These are phyloP conservation scores for Lithophane socia DNA, from an alignment of 2,888 invertebrate species.

Conservation along the genomic window DNA sequence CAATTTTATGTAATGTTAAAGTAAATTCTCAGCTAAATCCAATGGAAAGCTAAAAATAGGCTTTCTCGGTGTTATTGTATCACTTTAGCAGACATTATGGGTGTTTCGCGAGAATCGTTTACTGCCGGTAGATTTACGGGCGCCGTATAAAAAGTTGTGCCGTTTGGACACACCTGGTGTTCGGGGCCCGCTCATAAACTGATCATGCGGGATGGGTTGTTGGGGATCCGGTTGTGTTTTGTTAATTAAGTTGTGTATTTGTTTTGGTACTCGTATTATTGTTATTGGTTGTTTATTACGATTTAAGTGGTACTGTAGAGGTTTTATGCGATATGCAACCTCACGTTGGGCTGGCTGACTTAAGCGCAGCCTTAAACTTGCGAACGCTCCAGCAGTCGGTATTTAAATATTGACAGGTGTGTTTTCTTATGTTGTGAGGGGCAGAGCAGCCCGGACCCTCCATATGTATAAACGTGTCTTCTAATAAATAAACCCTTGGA, in stretches of 20 bases:
- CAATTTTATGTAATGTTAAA: conserved; percentile 13
- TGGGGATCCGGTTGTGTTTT: conserved; percentile 41
- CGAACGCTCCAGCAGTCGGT: no score
- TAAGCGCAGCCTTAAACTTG: no score
- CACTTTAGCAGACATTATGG: conserved; percentile 68
- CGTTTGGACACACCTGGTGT: conserved; percentile 73
- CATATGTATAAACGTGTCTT: no score
- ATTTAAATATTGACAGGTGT: no score
- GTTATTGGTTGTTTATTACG: conserved; percentile 12
- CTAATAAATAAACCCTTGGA: no score
- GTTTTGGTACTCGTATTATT: conserved; percentile 14
- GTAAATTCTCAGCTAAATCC: conserved; percentile 50
- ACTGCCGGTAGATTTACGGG: conserved; percentile 74
- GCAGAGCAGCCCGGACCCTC: no score
- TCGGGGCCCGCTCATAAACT: conserved; percentile 63
- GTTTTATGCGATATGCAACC: no score
- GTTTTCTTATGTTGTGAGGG: no score
- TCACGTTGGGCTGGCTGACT: no score
- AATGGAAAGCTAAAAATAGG: conserved; percentile 55
- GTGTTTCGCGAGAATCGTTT: conserved; percentile 68
- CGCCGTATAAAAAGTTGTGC: conserved; percentile 73
- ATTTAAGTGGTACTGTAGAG: not conserved
- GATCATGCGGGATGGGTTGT: conserved; percentile 45
- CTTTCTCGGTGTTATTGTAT: conserved; percentile 61
- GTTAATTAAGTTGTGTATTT: conserved; percentile 42